Percentiles rank a stretch among this genome's conserved stretches.
Evolutionary conservation across 2,888 invertebrate genomes (phyloP).

Genomic region (Seira sanloemensis): DNA sequence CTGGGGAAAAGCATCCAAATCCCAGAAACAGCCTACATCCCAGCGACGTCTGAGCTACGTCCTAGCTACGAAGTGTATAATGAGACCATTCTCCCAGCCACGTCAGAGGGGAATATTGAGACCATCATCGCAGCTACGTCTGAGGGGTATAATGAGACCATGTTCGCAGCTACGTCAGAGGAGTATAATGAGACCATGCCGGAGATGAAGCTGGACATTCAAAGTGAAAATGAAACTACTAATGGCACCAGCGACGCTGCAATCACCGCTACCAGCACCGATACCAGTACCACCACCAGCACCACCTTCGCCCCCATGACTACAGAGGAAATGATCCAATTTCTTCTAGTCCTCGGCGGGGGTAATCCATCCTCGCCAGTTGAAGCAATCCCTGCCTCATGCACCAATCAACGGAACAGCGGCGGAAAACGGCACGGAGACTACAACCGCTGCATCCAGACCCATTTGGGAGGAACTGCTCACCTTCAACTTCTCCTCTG

Average conservation of each 20-base stretch:
- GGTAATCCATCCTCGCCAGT: not conserved
- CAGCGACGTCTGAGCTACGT: conserved; percentile 21
- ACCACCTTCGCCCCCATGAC: not conserved
- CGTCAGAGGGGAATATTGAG: too few species aligned
- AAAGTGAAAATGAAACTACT: too few species aligned
- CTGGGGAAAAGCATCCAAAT: not conserved
- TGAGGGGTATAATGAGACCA: too few species aligned
- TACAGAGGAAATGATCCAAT: not conserved
- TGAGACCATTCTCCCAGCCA: too few species aligned
- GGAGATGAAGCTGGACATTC: too few species aligned
- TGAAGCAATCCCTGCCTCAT: conserved; percentile 14
- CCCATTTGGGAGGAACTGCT: conserved; percentile 30
- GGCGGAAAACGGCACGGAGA: conserved; percentile 4
- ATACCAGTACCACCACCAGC: not conserved
- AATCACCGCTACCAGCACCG: not conserved
- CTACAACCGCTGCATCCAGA: not conserved
- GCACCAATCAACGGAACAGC: not conserved
- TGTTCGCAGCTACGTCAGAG: too few species aligned
- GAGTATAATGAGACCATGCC: too few species aligned
- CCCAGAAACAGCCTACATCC: conserved; percentile 9
- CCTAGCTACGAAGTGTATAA: too few species aligned
- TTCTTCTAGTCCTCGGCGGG: not conserved
- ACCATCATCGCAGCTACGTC: too few species aligned
- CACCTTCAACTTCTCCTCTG: conserved; percentile 30
- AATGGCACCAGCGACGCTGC: not conserved